Evolutionary conservation across 2,797 vertebrate genomes (phyloP).

Genomic region (Acridotheres tristis): DNA sequence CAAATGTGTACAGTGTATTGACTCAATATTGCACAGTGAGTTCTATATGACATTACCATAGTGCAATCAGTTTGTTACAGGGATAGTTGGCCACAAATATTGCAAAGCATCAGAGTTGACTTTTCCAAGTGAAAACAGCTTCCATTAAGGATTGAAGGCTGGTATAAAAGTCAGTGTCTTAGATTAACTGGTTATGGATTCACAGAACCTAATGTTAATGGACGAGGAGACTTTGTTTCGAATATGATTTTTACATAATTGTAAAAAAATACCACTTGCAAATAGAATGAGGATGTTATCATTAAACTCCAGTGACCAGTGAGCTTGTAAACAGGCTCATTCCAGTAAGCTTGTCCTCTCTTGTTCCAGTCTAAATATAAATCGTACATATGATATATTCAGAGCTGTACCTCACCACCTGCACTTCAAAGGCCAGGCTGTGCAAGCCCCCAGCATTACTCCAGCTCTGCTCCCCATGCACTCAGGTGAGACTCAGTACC

Average conservation of each 20-base stretch:
- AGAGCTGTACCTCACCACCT: background rate
- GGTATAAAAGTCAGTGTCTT: background rate
- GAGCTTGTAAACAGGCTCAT: background rate
- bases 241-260: background rate
- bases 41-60: constrained; percentile 14
- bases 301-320: background rate
- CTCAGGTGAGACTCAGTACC: background rate
- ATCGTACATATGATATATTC: background rate
- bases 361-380: background rate
- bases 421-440: background rate
- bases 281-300: background rate
- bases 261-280: background rate
- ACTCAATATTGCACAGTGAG: constrained; percentile 50
- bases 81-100: constrained; percentile 46
- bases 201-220: background rate
- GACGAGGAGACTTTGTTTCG: constrained; percentile 26
- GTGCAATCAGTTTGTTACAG: constrained; percentile 34
- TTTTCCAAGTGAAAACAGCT: constrained; percentile 33
- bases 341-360: background rate
- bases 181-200: background rate
- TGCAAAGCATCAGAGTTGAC: constrained; percentile 30
- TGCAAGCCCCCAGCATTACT: background rate
- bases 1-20: constrained; percentile 40
- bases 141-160: background rate
- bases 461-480: background rate